These are phyloP conservation scores for Cynaeus angustus DNA, from an alignment of 2,888 invertebrate genomes.

Conservation along the genomic window DNA sequence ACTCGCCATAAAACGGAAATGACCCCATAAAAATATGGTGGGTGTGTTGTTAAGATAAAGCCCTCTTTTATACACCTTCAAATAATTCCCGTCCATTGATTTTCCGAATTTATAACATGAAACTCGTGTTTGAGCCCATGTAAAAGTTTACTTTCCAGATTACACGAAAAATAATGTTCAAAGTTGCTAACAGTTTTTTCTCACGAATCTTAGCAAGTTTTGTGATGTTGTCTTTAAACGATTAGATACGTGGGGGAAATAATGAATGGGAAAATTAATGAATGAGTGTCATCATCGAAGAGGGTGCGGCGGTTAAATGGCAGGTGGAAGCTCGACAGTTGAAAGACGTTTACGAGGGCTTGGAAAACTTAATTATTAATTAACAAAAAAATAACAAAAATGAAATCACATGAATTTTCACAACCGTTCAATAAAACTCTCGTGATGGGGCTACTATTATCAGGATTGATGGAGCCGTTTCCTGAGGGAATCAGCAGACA, in stretches of 20 bases:
- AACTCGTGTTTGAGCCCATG: conserved; percentile 17
- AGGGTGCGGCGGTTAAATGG: no score
- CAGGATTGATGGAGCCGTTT: conserved; percentile 15
- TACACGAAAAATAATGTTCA: conserved; percentile 20
- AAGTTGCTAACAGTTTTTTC: conserved; percentile 15
- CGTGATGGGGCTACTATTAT: conserved; percentile 5
- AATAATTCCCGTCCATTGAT: conserved; percentile 36
- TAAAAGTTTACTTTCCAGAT: conserved; percentile 23
- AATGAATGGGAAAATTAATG: no score
- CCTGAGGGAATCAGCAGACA: conserved; percentile 12
- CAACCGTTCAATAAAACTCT: no score
- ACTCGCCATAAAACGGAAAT: conserved; percentile 36
- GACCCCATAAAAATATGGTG: conserved; percentile 37
- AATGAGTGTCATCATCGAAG: no score
- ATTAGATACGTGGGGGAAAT: no score
- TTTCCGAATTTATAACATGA: conserved; percentile 33
- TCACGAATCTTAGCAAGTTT: neutral
- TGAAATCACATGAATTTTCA: no score
- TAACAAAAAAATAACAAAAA: no score
- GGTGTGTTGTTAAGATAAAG: conserved; percentile 33
- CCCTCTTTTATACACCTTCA: conserved; percentile 28
- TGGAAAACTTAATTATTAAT: no score
- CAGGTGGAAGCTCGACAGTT: no score
- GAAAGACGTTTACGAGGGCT: no score
- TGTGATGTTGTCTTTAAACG: no score